Evolutionary conservation across 2,797 vertebrate genomes (phyloP).

Genomic region (Gadopsis marmoratus): DNA sequence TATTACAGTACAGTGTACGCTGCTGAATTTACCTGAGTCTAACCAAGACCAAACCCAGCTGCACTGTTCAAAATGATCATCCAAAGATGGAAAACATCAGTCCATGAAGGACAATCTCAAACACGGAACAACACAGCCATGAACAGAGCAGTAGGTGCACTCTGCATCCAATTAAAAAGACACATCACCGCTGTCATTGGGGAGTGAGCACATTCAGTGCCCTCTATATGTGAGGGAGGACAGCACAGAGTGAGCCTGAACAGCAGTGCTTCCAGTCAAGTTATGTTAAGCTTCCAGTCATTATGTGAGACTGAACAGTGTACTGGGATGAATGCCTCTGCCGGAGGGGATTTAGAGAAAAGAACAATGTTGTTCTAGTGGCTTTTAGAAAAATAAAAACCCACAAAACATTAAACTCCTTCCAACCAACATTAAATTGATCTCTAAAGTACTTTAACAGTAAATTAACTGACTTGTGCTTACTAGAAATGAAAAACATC

Average conservation of each 20-base stretch:
- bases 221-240: constrained; percentile 52
- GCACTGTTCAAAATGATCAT: constrained; percentile 27
- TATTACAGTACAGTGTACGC: neutral
- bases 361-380: constrained; percentile 22
- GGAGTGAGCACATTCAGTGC: constrained; percentile 61
- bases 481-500: neutral
- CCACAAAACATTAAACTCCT: neutral
- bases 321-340: constrained; percentile 21
- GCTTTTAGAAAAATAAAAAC: constrained; percentile 26
- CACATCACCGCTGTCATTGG: constrained; percentile 58
- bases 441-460: constrained; percentile 2
- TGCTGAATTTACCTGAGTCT: constrained; percentile 14
- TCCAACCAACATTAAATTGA: neutral
- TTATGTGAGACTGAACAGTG: constrained; percentile 48
- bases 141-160: constrained; percentile 44
- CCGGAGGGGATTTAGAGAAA: neutral
- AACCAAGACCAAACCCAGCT: constrained; percentile 22
- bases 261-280: constrained; percentile 37
- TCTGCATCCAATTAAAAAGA: constrained; percentile 72
- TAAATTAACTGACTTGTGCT: neutral
- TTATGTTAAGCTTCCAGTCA: too few species aligned
- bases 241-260: constrained; percentile 42
- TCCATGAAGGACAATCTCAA: constrained; percentile 19
- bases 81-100: constrained; percentile 52
- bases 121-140: constrained; percentile 50